Conservation (phyloP, 2,888 invertebrate species). For the Polyommatus iphigenia region DNA sequence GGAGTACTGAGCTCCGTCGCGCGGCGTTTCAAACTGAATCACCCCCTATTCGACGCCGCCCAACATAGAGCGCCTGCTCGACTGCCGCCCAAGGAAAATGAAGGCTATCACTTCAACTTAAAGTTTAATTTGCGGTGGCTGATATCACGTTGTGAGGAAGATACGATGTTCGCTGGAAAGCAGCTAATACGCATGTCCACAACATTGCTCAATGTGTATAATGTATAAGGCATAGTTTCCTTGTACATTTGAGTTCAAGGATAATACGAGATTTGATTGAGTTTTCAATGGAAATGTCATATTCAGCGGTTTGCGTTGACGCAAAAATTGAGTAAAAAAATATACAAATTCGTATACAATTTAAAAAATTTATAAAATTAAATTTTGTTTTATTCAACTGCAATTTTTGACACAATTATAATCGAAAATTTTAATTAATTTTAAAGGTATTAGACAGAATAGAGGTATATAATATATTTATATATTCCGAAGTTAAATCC, state of each 20-base stretch:
- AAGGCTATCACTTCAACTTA: slow-evolving; percentile 46
- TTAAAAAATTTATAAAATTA: too few species aligned
- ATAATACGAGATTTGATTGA: slow-evolving; percentile 69
- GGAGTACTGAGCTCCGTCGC: slow-evolving; percentile 65
- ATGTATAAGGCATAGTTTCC: slow-evolving; percentile 75
- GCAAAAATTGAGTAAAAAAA: neutral
- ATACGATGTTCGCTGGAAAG: slow-evolving; percentile 73
- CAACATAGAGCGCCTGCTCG: slow-evolving; percentile 78
- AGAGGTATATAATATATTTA: too few species aligned
- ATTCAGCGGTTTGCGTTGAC: neutral
- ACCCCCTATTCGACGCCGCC: slow-evolving; percentile 76
- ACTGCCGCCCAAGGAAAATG: slow-evolving; percentile 48
- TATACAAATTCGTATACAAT: neutral
- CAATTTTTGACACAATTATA: neutral
- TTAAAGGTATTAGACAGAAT: too few species aligned
- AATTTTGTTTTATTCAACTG: too few species aligned
- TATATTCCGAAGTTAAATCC: too few species aligned
- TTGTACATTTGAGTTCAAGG: slow-evolving; percentile 78
- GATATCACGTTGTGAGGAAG: slow-evolving; percentile 62
- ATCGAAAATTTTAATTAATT: neutral
- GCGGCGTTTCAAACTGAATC: slow-evolving; percentile 76
- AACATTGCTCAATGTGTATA: slow-evolving; percentile 66
- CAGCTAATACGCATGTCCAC: slow-evolving; percentile 80
- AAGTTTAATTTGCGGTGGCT: slow-evolving; percentile 50
- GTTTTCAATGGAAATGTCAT: slow-evolving; percentile 43